phyloP scores from a whole-genome alignment of 1,140 invertebrate genomes.

The Colletes latitarsis region DNA sequence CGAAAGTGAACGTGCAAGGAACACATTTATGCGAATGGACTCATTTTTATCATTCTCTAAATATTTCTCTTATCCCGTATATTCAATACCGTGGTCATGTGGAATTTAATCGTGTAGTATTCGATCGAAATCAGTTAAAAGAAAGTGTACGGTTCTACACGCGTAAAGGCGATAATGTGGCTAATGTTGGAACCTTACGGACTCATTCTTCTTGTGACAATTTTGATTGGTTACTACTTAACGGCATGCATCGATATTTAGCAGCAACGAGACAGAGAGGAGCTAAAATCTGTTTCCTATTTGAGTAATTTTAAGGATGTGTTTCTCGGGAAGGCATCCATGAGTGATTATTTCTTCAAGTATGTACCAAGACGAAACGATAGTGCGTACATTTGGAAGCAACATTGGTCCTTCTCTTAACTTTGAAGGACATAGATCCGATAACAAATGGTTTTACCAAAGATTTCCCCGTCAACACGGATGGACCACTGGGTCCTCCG shows the following conservation, averaged over 20 bases:
- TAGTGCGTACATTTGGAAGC: constrained; percentile 23
- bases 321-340: neutral
- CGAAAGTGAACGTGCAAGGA: no score
- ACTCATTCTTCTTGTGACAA: neutral
- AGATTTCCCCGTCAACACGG: no score
- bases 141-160: neutral
- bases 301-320: constrained; percentile 22
- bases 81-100: no score
- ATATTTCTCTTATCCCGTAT: no score
- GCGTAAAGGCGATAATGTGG: neutral
- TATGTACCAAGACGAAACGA: constrained; percentile 15
- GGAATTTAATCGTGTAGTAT: no score
- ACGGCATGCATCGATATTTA: constrained; percentile 23
- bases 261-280: constrained; percentile 34
- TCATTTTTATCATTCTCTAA: no score
- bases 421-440: no score
- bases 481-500: no score
- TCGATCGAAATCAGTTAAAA: no score
- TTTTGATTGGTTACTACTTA: constrained; percentile 31
- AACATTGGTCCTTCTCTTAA: neutral
- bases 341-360: neutral
- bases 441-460: no score
- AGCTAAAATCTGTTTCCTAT: constrained; percentile 17
- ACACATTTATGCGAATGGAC: no score
- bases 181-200: constrained; percentile 5